Percentiles rank a stretch among this genome's conserved stretches.
These are phyloP conservation scores for Gymnoscopelus microlampas DNA, from an alignment of 2,797 vertebrate species.

Conservation along the genomic window DNA sequence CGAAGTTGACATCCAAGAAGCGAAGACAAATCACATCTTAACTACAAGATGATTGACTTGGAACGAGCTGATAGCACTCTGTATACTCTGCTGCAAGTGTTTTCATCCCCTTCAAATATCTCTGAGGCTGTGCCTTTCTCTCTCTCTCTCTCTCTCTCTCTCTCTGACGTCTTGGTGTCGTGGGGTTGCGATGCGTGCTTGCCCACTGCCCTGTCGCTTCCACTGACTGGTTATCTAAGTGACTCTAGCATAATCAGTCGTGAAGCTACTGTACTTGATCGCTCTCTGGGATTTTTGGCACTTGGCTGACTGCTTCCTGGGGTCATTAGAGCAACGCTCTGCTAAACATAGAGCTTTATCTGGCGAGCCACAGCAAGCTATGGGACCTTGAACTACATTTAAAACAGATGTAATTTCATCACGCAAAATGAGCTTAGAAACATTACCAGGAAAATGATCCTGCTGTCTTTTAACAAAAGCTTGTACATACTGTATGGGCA, in stretches of 20 bases:
- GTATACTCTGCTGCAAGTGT: background rate
- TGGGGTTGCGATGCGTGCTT: background rate
- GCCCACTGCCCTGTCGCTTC: slow-evolving; percentile 33
- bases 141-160: background rate
- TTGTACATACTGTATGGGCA: background rate
- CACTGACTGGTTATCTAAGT: slow-evolving; percentile 50
- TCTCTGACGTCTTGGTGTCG: background rate
- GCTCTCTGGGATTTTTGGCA: slow-evolving; percentile 54
- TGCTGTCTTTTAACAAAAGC: too few relatives aligned
- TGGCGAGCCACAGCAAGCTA: slow-evolving; percentile 24
- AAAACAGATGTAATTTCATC: slow-evolving; percentile 17
- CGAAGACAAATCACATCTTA: too few relatives aligned
- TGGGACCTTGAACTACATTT: slow-evolving; percentile 17
- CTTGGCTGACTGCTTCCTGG: slow-evolving; percentile 45
- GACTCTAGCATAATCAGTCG: slow-evolving; percentile 54
- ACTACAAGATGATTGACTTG: too few relatives aligned
- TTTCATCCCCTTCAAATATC: background rate
- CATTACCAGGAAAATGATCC: slow-evolving; percentile 6
- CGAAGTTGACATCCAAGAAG: too few relatives aligned
- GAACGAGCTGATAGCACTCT: too few relatives aligned
- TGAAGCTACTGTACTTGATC: slow-evolving; percentile 41
- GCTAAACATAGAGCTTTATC: slow-evolving; percentile 29
- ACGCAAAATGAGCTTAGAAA: slow-evolving; percentile 8
- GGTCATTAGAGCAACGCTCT: slow-evolving; percentile 37
- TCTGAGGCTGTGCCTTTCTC: background rate